Percentiles rank a stretch among this genome's conserved stretches.
Evolutionary conservation across 2,113 vertebrate species (phyloP).

Genomic region (Hemiprocne comata): DNA sequence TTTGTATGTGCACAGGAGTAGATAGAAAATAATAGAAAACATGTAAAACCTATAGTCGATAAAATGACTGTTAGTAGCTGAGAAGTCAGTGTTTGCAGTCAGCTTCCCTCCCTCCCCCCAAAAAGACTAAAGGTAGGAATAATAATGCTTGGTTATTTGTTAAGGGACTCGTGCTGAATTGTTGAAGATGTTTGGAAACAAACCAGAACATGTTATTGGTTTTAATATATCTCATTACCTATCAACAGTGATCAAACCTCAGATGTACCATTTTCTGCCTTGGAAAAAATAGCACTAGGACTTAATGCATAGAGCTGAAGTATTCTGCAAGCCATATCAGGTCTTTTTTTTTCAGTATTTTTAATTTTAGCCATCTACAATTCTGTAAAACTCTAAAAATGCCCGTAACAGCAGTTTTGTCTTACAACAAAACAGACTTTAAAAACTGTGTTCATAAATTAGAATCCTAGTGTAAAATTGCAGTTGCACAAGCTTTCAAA

Average conservation of each 20-base stretch:
- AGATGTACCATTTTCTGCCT: slow-evolving; percentile 1
- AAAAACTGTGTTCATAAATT: background rate
- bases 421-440: background rate
- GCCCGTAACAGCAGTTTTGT: background rate
- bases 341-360: background rate
- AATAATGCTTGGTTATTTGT: background rate
- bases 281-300: background rate
- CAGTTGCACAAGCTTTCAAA: background rate
- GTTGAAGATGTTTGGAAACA: background rate
- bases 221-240: slow-evolving; percentile 8
- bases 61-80: background rate
- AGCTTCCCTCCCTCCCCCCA: fast-evolving
- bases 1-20: background rate
- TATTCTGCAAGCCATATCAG: background rate
- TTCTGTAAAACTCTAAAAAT: background rate
- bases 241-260: background rate
- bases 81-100: background rate
- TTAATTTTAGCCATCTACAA: background rate
- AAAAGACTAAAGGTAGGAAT: background rate
- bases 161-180: background rate
- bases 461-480: background rate
- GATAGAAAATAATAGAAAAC: background rate
- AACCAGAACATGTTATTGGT: background rate
- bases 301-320: background rate
- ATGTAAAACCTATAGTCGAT: background rate